Evolutionary conservation across 2,113 vertebrate genomes (phyloP).

Genomic region (Sander vitreus): DNA sequence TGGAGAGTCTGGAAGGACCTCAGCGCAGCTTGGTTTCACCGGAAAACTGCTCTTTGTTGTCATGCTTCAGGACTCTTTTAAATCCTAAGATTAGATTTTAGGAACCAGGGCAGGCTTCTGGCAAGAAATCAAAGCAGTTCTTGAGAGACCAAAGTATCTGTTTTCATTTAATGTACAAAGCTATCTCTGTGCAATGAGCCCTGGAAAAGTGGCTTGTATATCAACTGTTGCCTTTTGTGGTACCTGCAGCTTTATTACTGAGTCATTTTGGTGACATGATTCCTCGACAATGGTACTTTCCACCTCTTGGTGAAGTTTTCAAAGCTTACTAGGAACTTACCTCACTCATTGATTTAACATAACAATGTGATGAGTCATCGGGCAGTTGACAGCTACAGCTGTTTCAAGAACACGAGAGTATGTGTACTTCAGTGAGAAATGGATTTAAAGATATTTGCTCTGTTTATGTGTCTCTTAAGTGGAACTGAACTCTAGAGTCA

Average conservation of each 20-base stretch:
- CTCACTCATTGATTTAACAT: conserved; percentile 54
- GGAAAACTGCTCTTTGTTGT: conserved; percentile 63
- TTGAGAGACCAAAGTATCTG: conserved; percentile 70
- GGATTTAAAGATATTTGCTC: conserved; percentile 54
- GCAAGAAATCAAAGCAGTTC: conserved; percentile 72
- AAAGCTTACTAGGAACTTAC: conserved; percentile 38
- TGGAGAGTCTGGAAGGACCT: conserved; percentile 34
- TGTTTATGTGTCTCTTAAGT: conserved; percentile 66
- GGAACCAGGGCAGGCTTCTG: conserved; percentile 62
- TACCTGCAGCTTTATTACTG: conserved; percentile 52
- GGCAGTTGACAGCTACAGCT: conserved; percentile 46
- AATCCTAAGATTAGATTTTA: conserved; percentile 74
- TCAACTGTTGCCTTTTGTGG: conserved; percentile 50
- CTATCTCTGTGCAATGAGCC: conserved; percentile 67
- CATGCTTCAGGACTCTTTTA: conserved; percentile 56
- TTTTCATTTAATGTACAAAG: conserved; percentile 77
- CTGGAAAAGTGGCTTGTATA: conserved; percentile 54
- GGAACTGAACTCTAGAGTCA: conserved; percentile 48
- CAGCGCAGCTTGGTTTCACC: conserved; percentile 39
- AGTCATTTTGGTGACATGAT: conserved; percentile 44
- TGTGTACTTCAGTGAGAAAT: conserved; percentile 41
- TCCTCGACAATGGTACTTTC: conserved; percentile 31
- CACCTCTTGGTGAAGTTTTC: conserved; percentile 29
- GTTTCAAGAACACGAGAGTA: conserved; percentile 36
- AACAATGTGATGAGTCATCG: conserved; percentile 45